A percentile compares a stretch with the other conserved stretches of the same genome.
phyloP scores from a whole-genome alignment of 2,797 vertebrate genomes.

The Leptoclinus maculatus region DNA sequence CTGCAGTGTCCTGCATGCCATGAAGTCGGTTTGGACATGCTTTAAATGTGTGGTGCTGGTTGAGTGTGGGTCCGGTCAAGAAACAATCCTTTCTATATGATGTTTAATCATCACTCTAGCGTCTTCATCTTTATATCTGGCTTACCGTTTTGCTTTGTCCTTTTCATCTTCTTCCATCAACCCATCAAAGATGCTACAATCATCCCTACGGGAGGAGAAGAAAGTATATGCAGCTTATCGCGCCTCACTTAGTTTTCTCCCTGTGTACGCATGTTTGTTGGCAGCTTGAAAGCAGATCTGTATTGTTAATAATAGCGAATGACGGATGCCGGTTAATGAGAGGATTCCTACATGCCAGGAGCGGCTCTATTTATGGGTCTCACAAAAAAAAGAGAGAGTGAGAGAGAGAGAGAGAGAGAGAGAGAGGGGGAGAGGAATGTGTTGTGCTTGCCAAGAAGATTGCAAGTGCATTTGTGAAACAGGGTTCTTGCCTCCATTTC shows the following conservation, averaged over 20 bases:
- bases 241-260: slow-evolving; percentile 4
- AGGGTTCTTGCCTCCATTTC: slow-evolving; percentile 19
- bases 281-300: slow-evolving; percentile 52
- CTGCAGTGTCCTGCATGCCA: background rate
- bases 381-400: slow-evolving; percentile 20
- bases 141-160: slow-evolving; percentile 98
- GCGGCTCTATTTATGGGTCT: slow-evolving; percentile 70
- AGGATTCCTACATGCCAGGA: slow-evolving; percentile 63
- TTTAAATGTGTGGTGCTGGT: background rate
- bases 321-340: slow-evolving; percentile 60
- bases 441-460: slow-evolving; percentile 54
- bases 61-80: background rate
- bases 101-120: background rate
- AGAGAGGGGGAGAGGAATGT: slow-evolving; percentile 54
- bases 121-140: background rate
- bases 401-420: background rate
- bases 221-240: slow-evolving; percentile 22
- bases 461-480: slow-evolving; percentile 46
- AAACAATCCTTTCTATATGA: background rate
- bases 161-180: slow-evolving; percentile 99
- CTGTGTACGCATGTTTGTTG: slow-evolving; percentile 20
- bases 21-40: background rate
- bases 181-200: slow-evolving; percentile 98
- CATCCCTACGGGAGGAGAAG: slow-evolving; percentile 87
- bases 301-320: slow-evolving; percentile 66